Base-by-base conservation (phyloP, 1,140 invertebrate species). In the Panagrolaimus sp. region DNA sequence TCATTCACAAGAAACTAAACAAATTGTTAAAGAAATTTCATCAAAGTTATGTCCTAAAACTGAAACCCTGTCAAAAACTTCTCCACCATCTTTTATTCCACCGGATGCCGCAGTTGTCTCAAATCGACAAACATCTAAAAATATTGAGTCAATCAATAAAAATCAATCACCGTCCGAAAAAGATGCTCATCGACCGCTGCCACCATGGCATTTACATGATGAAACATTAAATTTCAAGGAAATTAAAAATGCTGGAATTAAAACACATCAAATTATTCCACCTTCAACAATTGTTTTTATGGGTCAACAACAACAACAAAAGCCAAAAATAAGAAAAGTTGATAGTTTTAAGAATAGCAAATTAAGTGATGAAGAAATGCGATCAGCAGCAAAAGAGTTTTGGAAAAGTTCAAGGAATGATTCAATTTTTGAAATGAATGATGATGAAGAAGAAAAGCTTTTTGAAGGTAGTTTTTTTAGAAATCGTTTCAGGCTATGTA, bases 1-100 rank as follows among this genome's bases (percentile, higher is more conserved):
- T 25, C 23, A 67, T 42, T 42, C 47, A 25, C 66, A 67, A 43
- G 31, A 57, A 25, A 42, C 47, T 46, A 57, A 57, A 51, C n/a
- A 57, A 67, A 23, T 38, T 23, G 25, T 44, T 61, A 44, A 57
- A 13, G 25, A 67, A n/a, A 31, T 57, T 31, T 11, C 66, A 23
- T 25, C 25, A 27, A 48, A 42, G 8, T 13, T 31, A 20, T 31
- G 63, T 38, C 38, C 38, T n/a, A 14, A 11, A 27, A 1, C 7
- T 57, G 48, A 51, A 11, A 9, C 51, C 51, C 31, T 38, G 2
- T 7, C 2, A 38, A 38, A 38, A 25, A 27, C n/a, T 20, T 16
- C 27, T 11, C 51, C 51, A 20, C 51, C 51, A 11, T 20, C 51
- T 23, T 20, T 16, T 0, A 57, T 27, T 20, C 51, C 51, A 9